A percentile compares a stretch with the other conserved stretches of the same genome.
Evolutionary conservation across 2,888 invertebrate genomes (phyloP).

Genomic region (Hirudinaria manillensis): DNA sequence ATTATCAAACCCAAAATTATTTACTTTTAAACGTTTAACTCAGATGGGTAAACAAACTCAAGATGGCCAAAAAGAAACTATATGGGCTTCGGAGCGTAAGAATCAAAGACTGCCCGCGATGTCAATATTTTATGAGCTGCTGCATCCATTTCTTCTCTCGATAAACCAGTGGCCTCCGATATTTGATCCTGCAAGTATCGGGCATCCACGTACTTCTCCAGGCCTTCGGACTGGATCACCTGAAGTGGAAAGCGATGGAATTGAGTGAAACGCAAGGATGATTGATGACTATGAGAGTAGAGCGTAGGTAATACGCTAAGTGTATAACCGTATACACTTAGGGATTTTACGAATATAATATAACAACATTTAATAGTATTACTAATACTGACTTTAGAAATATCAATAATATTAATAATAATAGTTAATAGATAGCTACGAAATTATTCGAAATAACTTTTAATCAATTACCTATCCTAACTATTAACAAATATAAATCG

Average conservation of each 20-base stretch:
- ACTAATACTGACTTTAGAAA: background rate
- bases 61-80: too few relatives aligned
- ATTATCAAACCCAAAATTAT: too few relatives aligned
- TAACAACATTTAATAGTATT: too few relatives aligned
- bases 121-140: constrained; percentile 33
- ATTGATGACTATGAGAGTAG: too few relatives aligned
- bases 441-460: too few relatives aligned
- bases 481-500: background rate
- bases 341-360: too few relatives aligned
- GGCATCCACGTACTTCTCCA: constrained; percentile 33
- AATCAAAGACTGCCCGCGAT: background rate
- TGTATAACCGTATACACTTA: too few relatives aligned
- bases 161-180: constrained; percentile 32
- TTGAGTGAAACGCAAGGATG: background rate
- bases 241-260: constrained; percentile 9
- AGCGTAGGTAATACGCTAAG: too few relatives aligned
- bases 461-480: too few relatives aligned
- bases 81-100: too few relatives aligned
- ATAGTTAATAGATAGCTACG: background rate
- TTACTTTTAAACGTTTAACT: too few relatives aligned
- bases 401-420: background rate
- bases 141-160: constrained; percentile 32
- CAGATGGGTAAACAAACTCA: too few relatives aligned
- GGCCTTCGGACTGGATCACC: constrained; percentile 32
- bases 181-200: constrained; percentile 29